Percentiles rank a stretch among this genome's conserved stretches.
Conservation (phyloP, 2,888 invertebrate species). For the Trichogramma evanescens region DNA sequence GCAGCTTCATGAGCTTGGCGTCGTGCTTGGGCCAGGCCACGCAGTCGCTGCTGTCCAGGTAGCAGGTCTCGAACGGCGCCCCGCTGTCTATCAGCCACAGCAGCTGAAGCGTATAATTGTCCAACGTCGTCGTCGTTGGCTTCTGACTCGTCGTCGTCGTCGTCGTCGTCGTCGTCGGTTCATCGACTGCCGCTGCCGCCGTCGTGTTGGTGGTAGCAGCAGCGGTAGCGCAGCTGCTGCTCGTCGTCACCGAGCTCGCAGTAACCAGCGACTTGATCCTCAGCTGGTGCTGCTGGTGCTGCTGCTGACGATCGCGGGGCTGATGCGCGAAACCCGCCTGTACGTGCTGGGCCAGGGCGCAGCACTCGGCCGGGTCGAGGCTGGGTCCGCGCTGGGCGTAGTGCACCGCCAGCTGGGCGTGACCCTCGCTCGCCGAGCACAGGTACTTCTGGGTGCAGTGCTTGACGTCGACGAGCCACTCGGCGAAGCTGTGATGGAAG, state of each 20-base stretch:
- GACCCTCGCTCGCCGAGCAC: slow-evolving; percentile 80
- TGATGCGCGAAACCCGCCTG: slow-evolving; percentile 32
- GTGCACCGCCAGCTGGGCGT: slow-evolving; percentile 79
- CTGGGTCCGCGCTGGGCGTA: slow-evolving; percentile 66
- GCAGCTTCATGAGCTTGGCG: slow-evolving; percentile 61
- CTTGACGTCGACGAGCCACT: slow-evolving; percentile 95
- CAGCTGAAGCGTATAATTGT: slow-evolving; percentile 62
- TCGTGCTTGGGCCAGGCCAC: slow-evolving; percentile 52
- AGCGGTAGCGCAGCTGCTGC: not conserved
- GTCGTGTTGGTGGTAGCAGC: not conserved
- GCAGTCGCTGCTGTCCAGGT: slow-evolving; percentile 42
- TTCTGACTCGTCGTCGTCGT: slow-evolving; percentile 27
- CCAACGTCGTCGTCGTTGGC: slow-evolving; percentile 30
- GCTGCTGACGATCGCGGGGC: not conserved
- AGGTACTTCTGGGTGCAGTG: slow-evolving; percentile 93
- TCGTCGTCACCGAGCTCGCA: not conserved
- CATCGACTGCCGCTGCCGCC: not conserved
- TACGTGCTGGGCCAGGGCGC: slow-evolving; percentile 55
- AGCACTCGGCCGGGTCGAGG: slow-evolving; percentile 66
- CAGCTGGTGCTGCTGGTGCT: slow-evolving; percentile 10
- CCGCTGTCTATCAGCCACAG: slow-evolving; percentile 73
- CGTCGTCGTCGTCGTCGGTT: not conserved
- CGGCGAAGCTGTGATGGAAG: slow-evolving; percentile 91
- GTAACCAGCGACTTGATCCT: not conserved
- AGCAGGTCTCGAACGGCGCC: slow-evolving; percentile 40